Conservation (phyloP, 2,888 invertebrate genomes). For the Machimus atricapillus region DNA sequence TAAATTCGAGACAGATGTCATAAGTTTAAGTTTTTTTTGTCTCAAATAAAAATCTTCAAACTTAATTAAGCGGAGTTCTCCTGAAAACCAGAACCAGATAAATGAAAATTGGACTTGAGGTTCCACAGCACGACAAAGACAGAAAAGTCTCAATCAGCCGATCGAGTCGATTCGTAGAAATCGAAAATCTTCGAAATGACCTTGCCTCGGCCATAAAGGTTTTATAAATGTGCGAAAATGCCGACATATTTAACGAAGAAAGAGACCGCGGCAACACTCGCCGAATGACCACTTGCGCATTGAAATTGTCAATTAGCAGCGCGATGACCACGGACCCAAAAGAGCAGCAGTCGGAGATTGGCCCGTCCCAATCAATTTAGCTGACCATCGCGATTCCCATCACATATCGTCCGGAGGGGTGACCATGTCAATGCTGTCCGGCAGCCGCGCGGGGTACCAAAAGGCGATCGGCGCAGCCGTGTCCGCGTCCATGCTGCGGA, state of each 20-base stretch:
- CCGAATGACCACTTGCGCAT: conserved; percentile 28
- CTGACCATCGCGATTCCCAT: conserved; percentile 20
- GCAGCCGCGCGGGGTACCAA: neutral
- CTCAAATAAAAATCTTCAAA: neutral
- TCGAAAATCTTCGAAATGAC: conserved; percentile 3
- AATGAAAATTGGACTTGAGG: neutral
- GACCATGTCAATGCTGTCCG: neutral
- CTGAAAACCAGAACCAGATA: neutral
- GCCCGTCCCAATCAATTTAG: conserved; percentile 34
- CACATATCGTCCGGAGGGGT: neutral
- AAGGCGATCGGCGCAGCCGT: neutral
- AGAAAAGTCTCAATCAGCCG: neutral
- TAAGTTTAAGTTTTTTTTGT: too few species aligned
- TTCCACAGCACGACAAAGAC: neutral
- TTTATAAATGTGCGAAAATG: conserved; percentile 22
- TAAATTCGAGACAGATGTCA: neutral
- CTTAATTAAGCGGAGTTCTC: neutral
- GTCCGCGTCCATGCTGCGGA: neutral
- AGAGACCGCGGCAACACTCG: neutral
- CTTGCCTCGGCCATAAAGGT: neutral
- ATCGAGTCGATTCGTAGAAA: neutral
- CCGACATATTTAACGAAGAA: conserved; percentile 5
- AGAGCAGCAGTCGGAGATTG: neutral
- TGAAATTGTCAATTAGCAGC: conserved; percentile 35
- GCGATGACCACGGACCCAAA: conserved; percentile 19